phyloP scores from a whole-genome alignment of 92 coral and sea anemone genomes.

The Desmophyllum pertusum region DNA sequence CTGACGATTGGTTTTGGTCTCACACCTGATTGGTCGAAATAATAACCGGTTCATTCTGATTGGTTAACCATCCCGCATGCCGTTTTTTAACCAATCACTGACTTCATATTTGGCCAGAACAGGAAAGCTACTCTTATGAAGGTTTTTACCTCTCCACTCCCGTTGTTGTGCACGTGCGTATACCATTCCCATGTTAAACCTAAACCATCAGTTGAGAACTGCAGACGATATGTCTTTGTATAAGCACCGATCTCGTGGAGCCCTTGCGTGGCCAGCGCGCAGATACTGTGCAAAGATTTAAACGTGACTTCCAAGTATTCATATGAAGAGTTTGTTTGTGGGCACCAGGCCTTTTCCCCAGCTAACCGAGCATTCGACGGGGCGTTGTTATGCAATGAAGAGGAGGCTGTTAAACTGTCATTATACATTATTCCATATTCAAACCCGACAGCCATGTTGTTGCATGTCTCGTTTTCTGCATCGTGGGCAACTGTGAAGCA shows the following conservation, averaged over 20 bases:
- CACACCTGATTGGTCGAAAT: too few relatives aligned
- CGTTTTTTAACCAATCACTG: too few relatives aligned
- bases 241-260: neutral
- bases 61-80: too few relatives aligned
- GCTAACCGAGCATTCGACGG: conserved; percentile 30
- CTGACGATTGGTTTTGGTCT: too few relatives aligned
- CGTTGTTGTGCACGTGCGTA: too few relatives aligned
- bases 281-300: conserved; percentile 1
- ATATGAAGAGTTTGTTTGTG: conserved; percentile 2
- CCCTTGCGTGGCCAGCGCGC: conserved; percentile 39
- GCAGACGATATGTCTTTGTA: conserved; percentile 24
- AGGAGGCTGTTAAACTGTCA: neutral
- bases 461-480: neutral
- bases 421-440: conserved; percentile 12
- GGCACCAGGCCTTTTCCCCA: conserved; percentile 37
- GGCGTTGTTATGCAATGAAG: neutral
- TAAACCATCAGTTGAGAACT: conserved; percentile 31
- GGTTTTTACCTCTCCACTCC: conserved; percentile 8
- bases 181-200: conserved; percentile 41
- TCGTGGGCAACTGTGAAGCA: conserved; percentile 13
- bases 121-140: too few relatives aligned
- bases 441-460: conserved; percentile 27
- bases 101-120: too few relatives aligned
- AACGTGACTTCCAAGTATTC: conserved; percentile 17
- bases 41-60: too few relatives aligned